Percentiles rank a stretch among this genome's conserved stretches.
Conservation (phyloP, 2,113 vertebrate genomes). For the Todiramphus chloris region DNA sequence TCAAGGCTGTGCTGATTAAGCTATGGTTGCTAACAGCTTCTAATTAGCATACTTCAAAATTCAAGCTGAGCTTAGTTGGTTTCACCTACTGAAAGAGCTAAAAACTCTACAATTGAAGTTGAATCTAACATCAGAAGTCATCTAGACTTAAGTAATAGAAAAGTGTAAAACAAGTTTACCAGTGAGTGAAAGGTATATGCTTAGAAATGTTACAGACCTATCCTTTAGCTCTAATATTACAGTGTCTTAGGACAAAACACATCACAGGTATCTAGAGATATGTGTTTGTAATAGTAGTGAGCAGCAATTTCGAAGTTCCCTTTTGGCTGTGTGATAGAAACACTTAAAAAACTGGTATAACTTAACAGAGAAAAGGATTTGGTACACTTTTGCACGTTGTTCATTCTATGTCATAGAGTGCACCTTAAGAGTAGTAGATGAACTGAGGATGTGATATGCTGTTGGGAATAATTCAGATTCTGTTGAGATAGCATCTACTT, state of each 20-base stretch:
- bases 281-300: not conserved
- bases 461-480: not conserved
- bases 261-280: not conserved
- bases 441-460: not conserved
- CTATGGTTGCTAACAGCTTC: not conserved
- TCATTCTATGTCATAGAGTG: not conserved
- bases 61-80: not conserved
- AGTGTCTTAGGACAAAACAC: not conserved
- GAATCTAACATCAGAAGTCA: not conserved
- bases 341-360: not conserved
- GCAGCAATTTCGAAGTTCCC: not conserved
- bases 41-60: not conserved
- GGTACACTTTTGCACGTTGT: not conserved
- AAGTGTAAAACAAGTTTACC: not conserved
- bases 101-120: not conserved
- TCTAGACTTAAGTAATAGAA: not conserved
- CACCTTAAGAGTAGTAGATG: not conserved
- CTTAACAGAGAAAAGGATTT: not conserved
- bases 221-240: not conserved
- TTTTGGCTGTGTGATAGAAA: not conserved
- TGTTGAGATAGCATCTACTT: not conserved
- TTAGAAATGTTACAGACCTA: not conserved
- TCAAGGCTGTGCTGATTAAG: not conserved
- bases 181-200: not conserved
- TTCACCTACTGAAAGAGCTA: not conserved